A percentile compares a stretch with the other conserved stretches of the same genome.
These are phyloP conservation scores for Netta rufina DNA, from an alignment of 2,797 vertebrate genomes.

Conservation along the genomic window DNA sequence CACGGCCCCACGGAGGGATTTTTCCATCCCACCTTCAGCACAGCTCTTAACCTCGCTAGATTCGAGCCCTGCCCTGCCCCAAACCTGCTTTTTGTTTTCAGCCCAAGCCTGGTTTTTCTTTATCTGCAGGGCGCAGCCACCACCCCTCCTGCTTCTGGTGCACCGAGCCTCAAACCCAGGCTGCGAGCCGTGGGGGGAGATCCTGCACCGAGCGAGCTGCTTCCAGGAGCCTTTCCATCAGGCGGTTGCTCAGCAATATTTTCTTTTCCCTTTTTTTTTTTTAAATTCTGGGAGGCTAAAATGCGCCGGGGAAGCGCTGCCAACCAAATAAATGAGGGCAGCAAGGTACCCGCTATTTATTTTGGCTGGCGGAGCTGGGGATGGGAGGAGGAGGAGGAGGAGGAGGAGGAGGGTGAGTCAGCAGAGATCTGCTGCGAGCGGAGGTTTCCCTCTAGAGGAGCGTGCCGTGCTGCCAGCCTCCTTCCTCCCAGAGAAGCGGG, in stretches of 20 bases:
- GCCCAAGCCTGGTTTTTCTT: not conserved
- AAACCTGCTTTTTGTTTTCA: not conserved
- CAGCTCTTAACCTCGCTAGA: not conserved
- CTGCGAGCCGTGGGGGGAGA: not conserved
- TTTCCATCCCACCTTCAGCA: not conserved
- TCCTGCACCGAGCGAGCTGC: not conserved
- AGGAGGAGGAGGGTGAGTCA: slow-evolving; percentile 56
- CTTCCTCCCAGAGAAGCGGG: no score
- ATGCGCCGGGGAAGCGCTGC: slow-evolving; percentile 20
- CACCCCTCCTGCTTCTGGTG: not conserved
- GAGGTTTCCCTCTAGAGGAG: slow-evolving; percentile 72
- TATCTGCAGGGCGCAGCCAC: not conserved
- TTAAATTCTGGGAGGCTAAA: not conserved
- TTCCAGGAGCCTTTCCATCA: not conserved
- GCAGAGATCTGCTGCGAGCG: slow-evolving; percentile 7
- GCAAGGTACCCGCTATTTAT: slow-evolving; percentile 54
- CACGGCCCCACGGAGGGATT: not conserved
- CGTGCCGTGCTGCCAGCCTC: not conserved
- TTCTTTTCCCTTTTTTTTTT: not conserved
- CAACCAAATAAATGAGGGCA: slow-evolving; percentile 56
- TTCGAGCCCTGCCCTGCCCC: not conserved
- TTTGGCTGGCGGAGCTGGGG: slow-evolving; percentile 43
- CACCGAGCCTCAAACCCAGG: not conserved
- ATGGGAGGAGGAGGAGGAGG: slow-evolving; percentile 33
- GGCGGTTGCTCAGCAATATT: slow-evolving; percentile 33